A percentile compares a stretch with the other conserved stretches of the same genome.
Conservation (phyloP, 2,888 invertebrate species). For the Thymelicus sylvestris region DNA sequence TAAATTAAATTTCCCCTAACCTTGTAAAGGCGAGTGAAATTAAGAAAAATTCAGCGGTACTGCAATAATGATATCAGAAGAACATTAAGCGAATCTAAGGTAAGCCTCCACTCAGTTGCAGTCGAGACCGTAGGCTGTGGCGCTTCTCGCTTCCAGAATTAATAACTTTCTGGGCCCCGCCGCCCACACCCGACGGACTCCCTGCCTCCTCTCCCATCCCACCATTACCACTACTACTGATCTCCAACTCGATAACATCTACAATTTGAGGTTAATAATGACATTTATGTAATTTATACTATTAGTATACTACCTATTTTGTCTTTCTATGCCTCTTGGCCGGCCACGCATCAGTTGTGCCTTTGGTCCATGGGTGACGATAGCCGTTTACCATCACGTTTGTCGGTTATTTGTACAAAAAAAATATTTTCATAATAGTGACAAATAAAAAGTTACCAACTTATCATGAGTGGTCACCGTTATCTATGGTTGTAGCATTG, state of each 20-base stretch:
- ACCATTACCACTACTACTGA: slow-evolving; percentile 47
- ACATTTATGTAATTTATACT: no score
- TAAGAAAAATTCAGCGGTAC: slow-evolving; percentile 45
- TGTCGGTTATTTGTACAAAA: no score
- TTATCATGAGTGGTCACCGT: no score
- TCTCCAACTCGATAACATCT: slow-evolving; percentile 4
- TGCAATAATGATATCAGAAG: slow-evolving; percentile 72
- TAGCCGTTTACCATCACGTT: no score
- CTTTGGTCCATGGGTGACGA: no score
- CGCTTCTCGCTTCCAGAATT: slow-evolving; percentile 82
- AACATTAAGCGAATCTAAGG: slow-evolving; percentile 79
- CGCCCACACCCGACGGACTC: slow-evolving; percentile 50
- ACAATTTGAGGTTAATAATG: not conserved
- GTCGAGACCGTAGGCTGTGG: slow-evolving; percentile 78
- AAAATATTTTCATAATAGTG: no score
- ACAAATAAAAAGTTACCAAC: no score
- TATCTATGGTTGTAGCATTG: no score
- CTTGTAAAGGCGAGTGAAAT: slow-evolving; percentile 13
- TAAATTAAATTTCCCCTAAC: slow-evolving; percentile 5
- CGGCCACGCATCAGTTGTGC: no score
- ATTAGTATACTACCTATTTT: no score
- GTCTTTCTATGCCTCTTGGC: no score
- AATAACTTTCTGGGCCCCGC: slow-evolving; percentile 78
- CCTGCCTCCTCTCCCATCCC: slow-evolving; percentile 54
- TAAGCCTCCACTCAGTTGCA: slow-evolving; percentile 77